Evolutionary conservation across 2,797 vertebrate species (phyloP), one percentile per base, ranked within the genome.

Genomic region (Scolopax rusticola): DNA sequence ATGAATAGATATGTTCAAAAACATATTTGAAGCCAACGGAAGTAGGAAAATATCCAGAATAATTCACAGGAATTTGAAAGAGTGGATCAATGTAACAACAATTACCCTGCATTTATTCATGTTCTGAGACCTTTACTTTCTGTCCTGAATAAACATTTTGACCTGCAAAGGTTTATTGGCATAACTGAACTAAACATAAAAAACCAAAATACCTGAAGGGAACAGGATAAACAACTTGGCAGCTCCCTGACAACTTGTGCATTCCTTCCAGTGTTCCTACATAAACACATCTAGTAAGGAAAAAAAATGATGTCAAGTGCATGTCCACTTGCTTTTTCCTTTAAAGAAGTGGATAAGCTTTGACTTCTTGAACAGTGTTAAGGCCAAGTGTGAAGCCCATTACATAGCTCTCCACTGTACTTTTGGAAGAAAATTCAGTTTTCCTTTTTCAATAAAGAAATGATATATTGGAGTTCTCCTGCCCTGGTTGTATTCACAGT

Each of bases 31-130:
- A 90, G 60, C 25, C 63, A 80, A 64, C 2, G 5, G 4, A 95
- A 90, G 75, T 7, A 63, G 57, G 63, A 79, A 87, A 84, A 78
- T 91, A 47, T 77, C 60, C 80, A 89, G 71, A 81, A 60, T 71
- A 85, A 88, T 47, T 84, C 76, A 59, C 8, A 76, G 43, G 74
- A 69, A 90, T 97, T 38, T 89, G 71, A 79, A 95, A 96, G 84
- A 65, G 54, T 40, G 50, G 70, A 80, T 76, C 68, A 68, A 32
- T 21, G 1, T 41, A 80, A 78, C 78, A 63, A 79, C 45, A 71
- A 2, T 80, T 80, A 90, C 60, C 88, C 32, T 32, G 48, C 32
- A 48, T 75, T 80, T 86, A 74, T 68, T 82, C 45, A 17, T 19
- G 20, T 60, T 81, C 51, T 12, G 63, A 89, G 70, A 84, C 67